Evolutionary conservation across 2,888 invertebrate species (phyloP), one percentile per base, ranked within the genome.

Genomic region (Thumatha senex): DNA sequence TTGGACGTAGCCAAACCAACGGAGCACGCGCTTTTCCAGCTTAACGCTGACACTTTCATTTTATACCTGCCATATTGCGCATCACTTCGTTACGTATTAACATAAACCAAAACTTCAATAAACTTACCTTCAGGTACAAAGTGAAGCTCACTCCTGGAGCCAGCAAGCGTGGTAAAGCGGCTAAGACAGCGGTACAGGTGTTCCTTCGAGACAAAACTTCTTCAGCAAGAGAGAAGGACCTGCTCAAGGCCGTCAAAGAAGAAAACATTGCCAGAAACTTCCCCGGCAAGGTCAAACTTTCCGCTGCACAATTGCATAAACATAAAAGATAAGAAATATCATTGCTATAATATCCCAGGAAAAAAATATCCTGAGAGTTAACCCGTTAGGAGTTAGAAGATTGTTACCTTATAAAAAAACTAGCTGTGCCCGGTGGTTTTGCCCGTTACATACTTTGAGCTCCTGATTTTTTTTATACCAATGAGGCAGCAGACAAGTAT

Each of bases 261-360:
- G 98, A 98, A 76, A 95, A 96, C 56, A 89, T 98, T 30, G 97
- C 98, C 0, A 93, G 98, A 63, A 99, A 99, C 92, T 95, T 99
- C 80, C 99, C 99, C 9, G 98, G 99, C 33, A 99, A 98, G 90
- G 98, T 99, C 0, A 99, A 99, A 85, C 89, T 99, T 36, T 97
- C 98, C 1, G 97, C 98, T 1, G 97, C 98, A 0, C 96, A 96
- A 75, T 80, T 96, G 54, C 95, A 95, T 74, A 94, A 94, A 65
- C 84, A 94, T 54, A 94, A 93, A 74, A 96, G 95, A 80, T 94
- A 31, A 24, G 2, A 82, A 76, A 15, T 0, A 35, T 1, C 10
- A 31, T n/a, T 24, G 10, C 13, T 14, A 11, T 24, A 24, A 3
- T 10, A 8, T 10, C n/a, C 9, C 14, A 35, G 18, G n/a, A 38